phyloP scores from a whole-genome alignment of 1,140 invertebrate species.

The Pomacea maculata region DNA sequence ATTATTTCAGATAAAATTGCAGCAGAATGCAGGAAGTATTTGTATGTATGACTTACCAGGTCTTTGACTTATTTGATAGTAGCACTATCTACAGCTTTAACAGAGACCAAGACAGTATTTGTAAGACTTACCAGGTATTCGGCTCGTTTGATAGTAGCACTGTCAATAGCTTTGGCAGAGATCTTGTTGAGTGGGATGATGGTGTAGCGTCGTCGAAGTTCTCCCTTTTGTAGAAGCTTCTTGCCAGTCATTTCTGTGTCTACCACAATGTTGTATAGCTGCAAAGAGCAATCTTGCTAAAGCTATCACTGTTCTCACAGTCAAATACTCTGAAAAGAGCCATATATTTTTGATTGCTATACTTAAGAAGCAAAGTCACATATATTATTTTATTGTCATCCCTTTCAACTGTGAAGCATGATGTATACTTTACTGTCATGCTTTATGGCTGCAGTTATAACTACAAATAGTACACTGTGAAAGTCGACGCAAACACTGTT shows the following conservation, averaged over 20 bases:
- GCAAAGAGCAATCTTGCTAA: constrained; percentile 45
- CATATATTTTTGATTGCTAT: too few species aligned
- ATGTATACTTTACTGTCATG: neutral
- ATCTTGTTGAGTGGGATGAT: constrained; percentile 95
- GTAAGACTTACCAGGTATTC: constrained; percentile 74
- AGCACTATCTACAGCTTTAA: too few species aligned
- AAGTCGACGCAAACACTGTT: too few species aligned
- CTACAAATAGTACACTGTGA: too few species aligned
- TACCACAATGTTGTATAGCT: constrained; percentile 92
- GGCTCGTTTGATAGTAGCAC: constrained; percentile 73
- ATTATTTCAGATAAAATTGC: neutral
- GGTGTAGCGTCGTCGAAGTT: constrained; percentile 82
- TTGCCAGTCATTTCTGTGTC: constrained; percentile 88
- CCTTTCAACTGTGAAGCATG: neutral
- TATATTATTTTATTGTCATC: neutral
- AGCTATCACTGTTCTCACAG: too few species aligned
- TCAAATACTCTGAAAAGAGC: too few species aligned
- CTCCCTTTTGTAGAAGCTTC: constrained; percentile 82
- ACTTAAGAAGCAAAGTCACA: too few species aligned
- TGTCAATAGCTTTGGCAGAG: constrained; percentile 71
- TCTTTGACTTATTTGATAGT: too few species aligned
- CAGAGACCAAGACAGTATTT: too few species aligned
- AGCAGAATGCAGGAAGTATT: neutral
- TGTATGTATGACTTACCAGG: too few species aligned
- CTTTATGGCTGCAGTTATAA: neutral